Percentiles rank a stretch among this genome's conserved stretches.
Conservation (phyloP, 2,797 vertebrate genomes). For the Dallia pectoralis region DNA sequence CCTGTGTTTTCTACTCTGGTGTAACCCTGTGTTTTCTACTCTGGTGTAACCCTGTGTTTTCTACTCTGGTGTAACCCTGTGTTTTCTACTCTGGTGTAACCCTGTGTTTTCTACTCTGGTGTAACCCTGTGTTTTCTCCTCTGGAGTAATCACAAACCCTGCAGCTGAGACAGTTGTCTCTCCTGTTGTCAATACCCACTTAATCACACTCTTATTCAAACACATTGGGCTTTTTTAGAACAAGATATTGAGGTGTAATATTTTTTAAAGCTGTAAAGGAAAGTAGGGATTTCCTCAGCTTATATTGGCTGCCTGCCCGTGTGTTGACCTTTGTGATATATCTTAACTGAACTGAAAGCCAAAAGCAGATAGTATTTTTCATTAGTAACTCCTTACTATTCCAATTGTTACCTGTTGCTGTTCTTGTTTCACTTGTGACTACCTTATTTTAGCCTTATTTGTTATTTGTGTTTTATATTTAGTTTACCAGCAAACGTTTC, state of each 20-base stretch:
- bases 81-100: background rate
- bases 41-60: background rate
- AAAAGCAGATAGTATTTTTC: too few relatives aligned
- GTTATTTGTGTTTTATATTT: too few relatives aligned
- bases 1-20: background rate
- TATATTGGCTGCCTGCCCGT: background rate
- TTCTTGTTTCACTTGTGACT: too few relatives aligned
- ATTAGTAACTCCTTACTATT: too few relatives aligned
- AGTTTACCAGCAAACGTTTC: too few relatives aligned
- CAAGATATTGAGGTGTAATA: background rate
- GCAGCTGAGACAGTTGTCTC: background rate
- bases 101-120: background rate
- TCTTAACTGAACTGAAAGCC: too few relatives aligned
- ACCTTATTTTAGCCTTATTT: too few relatives aligned
- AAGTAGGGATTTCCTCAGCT: background rate
- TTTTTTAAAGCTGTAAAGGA: slow-evolving; percentile 1
- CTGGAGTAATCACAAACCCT: background rate
- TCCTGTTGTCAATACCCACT: background rate
- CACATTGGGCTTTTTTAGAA: background rate
- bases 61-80: too few relatives aligned
- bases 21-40: background rate
- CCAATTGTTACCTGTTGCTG: too few relatives aligned
- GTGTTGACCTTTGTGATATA: background rate
- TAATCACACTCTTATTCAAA: background rate
- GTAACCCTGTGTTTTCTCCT: background rate